Evolutionary conservation across 2,797 vertebrate species (phyloP).

Genomic region (Gouania willdenowi): DNA sequence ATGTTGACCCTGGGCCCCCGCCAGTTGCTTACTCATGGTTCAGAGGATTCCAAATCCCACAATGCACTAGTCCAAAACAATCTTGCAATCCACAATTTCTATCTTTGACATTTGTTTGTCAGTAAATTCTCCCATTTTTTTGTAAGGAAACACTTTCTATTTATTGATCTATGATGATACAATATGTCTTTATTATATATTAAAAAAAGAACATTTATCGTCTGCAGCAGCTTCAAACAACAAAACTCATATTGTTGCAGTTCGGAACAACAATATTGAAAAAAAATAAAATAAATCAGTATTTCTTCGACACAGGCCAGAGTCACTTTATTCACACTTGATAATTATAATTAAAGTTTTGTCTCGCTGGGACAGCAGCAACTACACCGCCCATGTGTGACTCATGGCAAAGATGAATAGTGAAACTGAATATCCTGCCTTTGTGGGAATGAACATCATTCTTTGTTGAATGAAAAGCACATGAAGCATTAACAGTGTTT

Average conservation of each 20-base stretch:
- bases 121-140: no score
- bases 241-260: background rate
- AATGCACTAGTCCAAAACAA: no score
- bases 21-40: no score
- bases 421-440: constrained; percentile 45
- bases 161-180: no score
- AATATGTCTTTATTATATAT: no score
- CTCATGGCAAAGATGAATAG: constrained; percentile 25
- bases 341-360: constrained; percentile 37
- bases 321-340: constrained; percentile 41
- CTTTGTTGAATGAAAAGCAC: constrained; percentile 43
- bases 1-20: no score
- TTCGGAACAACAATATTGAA: background rate
- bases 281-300: background rate
- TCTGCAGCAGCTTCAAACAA: no score
- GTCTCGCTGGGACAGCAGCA: constrained; percentile 7
- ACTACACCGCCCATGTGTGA: constrained; percentile 32
- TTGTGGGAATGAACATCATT: constrained; percentile 24
- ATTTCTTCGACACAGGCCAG: constrained; percentile 4
- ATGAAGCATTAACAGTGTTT: constrained; percentile 1
- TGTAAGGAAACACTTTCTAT: no score
- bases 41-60: no score
- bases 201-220: no score
- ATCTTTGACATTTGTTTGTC: no score
- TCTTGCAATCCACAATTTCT: no score